phyloP scores from a whole-genome alignment of 2,888 invertebrate genomes.

The Asteroscopus sphinx region DNA sequence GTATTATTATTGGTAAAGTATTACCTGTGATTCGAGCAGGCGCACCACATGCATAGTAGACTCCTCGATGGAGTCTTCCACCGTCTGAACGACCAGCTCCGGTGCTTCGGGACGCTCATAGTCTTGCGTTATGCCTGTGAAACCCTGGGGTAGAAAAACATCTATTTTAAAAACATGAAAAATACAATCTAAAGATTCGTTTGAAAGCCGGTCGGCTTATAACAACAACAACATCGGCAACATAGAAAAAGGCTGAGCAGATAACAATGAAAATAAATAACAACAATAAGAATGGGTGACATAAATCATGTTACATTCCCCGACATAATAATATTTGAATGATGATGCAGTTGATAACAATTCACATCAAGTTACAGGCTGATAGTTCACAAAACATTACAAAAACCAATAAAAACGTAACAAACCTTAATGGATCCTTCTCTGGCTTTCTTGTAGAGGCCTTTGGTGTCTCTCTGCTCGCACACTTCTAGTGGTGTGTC shows the following conservation, averaged over 20 bases:
- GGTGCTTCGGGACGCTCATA: constrained; percentile 97
- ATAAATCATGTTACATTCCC: no score
- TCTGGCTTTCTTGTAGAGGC: constrained; percentile 98
- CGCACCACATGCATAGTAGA: constrained; percentile 96
- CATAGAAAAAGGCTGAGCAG: no score
- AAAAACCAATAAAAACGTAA: neutral
- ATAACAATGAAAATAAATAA: no score
- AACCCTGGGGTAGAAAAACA: constrained; percentile 87
- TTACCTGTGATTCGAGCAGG: constrained; percentile 93
- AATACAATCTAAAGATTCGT: no score
- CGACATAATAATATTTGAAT: no score
- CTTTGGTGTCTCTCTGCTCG: constrained; percentile 98
- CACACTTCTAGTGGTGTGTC: constrained; percentile 98
- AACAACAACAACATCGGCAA: no score
- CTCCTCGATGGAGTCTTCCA: constrained; percentile 94
- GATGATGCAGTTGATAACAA: no score
- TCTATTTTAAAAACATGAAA: no score
- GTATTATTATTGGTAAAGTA: constrained; percentile 41
- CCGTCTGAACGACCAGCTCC: constrained; percentile 96
- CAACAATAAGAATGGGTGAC: no score
- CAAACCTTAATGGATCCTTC: constrained; percentile 95
- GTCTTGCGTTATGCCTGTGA: constrained; percentile 97
- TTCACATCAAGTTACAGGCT: no score
- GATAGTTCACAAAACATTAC: no score
- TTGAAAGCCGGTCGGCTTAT: no score